A percentile compares a stretch with the other conserved stretches of the same genome.
phyloP scores from a whole-genome alignment of 2,113 vertebrate genomes.

The Heterochromis multidens region DNA sequence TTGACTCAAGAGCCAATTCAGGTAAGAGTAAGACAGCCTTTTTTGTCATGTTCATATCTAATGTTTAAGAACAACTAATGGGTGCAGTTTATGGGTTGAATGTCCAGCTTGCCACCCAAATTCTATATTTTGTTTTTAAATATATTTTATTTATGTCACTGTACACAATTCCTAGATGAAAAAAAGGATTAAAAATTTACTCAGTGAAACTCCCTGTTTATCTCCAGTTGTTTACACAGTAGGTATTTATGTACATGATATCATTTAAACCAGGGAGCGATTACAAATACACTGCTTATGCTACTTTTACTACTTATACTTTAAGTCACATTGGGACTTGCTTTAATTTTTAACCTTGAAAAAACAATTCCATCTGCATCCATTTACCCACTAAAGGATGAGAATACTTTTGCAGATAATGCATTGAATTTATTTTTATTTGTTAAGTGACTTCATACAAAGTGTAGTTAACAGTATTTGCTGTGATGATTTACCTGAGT shows the following conservation, averaged over 20 bases:
- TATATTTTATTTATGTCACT: not conserved
- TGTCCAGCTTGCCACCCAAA: too few relatives aligned
- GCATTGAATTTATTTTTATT: not conserved
- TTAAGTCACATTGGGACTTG: not conserved
- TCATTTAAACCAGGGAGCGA: not conserved
- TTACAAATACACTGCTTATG: not conserved
- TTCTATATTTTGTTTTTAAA: not conserved
- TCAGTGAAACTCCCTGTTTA: not conserved
- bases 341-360: not conserved
- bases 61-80: not conserved
- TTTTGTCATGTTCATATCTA: not conserved
- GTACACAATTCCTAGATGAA: not conserved
- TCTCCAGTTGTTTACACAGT: not conserved
- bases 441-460: not conserved
- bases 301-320: not conserved
- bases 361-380: not conserved
- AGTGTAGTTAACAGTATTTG: not conserved
- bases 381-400: not conserved
- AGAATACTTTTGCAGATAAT: not conserved
- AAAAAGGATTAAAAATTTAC: not conserved
- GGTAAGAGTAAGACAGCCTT: slow-evolving; percentile 69
- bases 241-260: not conserved
- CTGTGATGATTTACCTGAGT: not conserved
- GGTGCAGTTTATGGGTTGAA: not conserved
- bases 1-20: slow-evolving; percentile 91